Conservation (phyloP, 1,140 invertebrate species). For the Phenacoccus solenopsis region DNA sequence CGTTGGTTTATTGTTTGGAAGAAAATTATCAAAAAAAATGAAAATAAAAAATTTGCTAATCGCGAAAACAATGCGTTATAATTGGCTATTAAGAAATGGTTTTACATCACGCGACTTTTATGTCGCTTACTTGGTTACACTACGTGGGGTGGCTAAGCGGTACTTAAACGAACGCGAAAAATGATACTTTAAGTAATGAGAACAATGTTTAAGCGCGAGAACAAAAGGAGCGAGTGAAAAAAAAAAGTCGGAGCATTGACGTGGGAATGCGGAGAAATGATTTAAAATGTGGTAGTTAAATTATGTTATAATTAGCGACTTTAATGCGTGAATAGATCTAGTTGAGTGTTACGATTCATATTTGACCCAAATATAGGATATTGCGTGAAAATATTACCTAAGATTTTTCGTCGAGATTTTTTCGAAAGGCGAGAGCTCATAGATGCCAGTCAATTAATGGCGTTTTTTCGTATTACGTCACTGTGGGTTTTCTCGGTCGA, state of each 20-base stretch:
- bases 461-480: no score
- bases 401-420: neutral
- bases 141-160: neutral
- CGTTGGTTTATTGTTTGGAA: neutral
- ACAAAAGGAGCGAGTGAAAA: neutral
- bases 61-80: neutral
- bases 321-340: neutral
- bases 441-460: no score
- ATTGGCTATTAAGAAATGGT: constrained; percentile 2
- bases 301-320: neutral
- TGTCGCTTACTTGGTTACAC: neutral
- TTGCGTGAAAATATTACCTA: neutral
- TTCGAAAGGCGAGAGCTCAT: no score
- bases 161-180: neutral
- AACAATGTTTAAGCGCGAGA: neutral
- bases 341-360: neutral
- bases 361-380: neutral
- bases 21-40: constrained; percentile 3
- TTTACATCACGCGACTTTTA: neutral
- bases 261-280: neutral
- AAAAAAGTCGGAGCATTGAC: neutral
- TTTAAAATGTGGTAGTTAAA: neutral
- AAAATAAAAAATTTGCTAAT: no score
- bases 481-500: neutral
- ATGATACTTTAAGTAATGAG: neutral